phyloP scores from a whole-genome alignment of 2,113 vertebrate genomes.

The Bos indicus region DNA sequence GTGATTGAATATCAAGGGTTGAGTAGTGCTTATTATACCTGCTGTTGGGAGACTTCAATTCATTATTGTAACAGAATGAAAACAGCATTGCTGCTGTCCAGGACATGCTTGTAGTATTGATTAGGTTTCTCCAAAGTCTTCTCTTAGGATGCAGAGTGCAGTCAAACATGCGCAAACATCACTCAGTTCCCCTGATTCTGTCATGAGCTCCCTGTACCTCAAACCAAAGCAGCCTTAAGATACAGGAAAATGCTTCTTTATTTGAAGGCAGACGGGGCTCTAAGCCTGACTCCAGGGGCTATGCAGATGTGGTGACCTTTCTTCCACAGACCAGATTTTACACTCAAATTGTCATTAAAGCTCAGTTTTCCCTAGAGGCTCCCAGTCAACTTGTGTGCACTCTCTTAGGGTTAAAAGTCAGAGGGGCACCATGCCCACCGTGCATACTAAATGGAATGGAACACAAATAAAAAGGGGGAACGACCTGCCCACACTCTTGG shows the following conservation, averaged over 20 bases:
- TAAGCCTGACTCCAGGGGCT: conserved; percentile 92
- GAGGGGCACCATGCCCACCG: conserved; percentile 82
- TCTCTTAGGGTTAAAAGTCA: conserved; percentile 90
- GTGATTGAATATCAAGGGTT: conserved; percentile 88
- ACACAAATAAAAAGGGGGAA: conserved; percentile 81
- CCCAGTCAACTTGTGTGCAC: conserved; percentile 81
- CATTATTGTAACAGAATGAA: conserved; percentile 84
- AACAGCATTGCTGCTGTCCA: conserved; percentile 76
- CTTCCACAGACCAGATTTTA: conserved; percentile 94
- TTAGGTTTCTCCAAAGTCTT: conserved; percentile 82
- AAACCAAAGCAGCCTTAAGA: conserved; percentile 86
- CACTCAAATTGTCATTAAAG: conserved; percentile 97
- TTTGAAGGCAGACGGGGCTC: conserved; percentile 86
- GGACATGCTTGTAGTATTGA: conserved; percentile 85
- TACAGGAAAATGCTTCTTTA: conserved; percentile 80
- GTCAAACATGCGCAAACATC: conserved; percentile 83
- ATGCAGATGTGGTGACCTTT: conserved; percentile 98
- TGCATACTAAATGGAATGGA: conserved; percentile 85
- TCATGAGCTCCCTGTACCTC: conserved; percentile 83
- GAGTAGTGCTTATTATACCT: conserved; percentile 86
- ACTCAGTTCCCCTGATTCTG: conserved; percentile 79
- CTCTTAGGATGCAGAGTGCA: conserved; percentile 89
- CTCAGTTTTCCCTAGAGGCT: conserved; percentile 82
- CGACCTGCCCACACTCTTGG: neutral
- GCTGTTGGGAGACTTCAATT: conserved; percentile 84